Percentiles rank a stretch among this genome's conserved stretches.
Evolutionary conservation across 2,113 vertebrate species (phyloP).

Genomic region (Anolis sagrei): DNA sequence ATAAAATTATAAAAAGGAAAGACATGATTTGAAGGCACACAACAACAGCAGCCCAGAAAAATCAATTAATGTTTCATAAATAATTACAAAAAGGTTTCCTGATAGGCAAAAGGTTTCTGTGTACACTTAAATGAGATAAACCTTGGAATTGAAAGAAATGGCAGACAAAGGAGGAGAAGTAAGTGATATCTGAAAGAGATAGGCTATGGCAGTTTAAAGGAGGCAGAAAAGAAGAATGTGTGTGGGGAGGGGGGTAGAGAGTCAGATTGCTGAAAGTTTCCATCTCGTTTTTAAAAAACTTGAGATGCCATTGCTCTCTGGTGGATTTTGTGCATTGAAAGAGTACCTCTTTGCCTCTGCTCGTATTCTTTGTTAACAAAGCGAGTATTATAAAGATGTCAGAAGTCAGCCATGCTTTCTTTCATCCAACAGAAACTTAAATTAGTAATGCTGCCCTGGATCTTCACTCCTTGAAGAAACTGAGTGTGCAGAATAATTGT

Average conservation of each 20-base stretch:
- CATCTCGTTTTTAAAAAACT: neutral
- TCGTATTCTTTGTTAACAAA: neutral
- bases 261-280: neutral
- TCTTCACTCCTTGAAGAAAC: neutral
- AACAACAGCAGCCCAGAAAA: neutral
- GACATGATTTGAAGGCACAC: too few relatives aligned
- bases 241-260: neutral
- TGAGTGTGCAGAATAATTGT: neutral
- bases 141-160: neutral
- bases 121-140: neutral
- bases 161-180: neutral
- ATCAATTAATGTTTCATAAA: neutral
- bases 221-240: neutral
- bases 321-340: neutral
- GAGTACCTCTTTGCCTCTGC: neutral
- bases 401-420: neutral
- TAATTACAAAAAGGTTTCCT: neutral
- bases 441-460: too few relatives aligned
- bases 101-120: neutral
- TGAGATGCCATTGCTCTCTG: neutral
- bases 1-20: too few relatives aligned
- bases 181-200: neutral
- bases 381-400: neutral
- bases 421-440: neutral
- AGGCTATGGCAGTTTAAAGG: neutral